Conservation (phyloP, 2,888 invertebrate species). For the Cyclophora punctaria region DNA sequence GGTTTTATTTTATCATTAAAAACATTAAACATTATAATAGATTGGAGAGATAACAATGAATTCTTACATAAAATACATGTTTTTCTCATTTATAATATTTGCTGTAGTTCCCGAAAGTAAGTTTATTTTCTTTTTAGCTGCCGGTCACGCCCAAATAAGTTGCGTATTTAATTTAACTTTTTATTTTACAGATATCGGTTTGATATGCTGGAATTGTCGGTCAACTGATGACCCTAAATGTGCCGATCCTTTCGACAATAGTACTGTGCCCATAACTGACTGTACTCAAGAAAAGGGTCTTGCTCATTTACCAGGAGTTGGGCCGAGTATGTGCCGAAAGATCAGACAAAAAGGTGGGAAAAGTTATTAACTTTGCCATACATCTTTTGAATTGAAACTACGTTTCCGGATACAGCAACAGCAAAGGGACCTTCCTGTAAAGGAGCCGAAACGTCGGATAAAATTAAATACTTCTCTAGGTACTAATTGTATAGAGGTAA, state of each 20-base stretch:
- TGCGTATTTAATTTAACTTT: conserved; percentile 7
- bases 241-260: conserved; percentile 93
- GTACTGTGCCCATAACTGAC: conserved; percentile 89
- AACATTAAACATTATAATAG: background rate
- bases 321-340: conserved; percentile 92
- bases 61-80: background rate
- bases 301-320: conserved; percentile 79
- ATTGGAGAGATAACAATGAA: background rate
- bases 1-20: too few species aligned
- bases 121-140: background rate
- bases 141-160: conserved; percentile 43
- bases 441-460: too few species aligned
- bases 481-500: too few species aligned
- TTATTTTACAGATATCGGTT: conserved; percentile 72
- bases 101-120: background rate
- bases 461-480: too few species aligned
- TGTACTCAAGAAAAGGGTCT: conserved; percentile 78
- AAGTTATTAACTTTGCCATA: background rate
- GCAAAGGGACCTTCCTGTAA: too few species aligned
- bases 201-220: conserved; percentile 94
- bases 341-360: conserved; percentile 88
- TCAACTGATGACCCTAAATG: conserved; percentile 93
- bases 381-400: too few species aligned
- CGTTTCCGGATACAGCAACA: too few species aligned
- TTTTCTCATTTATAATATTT: background rate